Conservation (phyloP, 2,113 vertebrate genomes). For the Embiotoca jacksoni region DNA sequence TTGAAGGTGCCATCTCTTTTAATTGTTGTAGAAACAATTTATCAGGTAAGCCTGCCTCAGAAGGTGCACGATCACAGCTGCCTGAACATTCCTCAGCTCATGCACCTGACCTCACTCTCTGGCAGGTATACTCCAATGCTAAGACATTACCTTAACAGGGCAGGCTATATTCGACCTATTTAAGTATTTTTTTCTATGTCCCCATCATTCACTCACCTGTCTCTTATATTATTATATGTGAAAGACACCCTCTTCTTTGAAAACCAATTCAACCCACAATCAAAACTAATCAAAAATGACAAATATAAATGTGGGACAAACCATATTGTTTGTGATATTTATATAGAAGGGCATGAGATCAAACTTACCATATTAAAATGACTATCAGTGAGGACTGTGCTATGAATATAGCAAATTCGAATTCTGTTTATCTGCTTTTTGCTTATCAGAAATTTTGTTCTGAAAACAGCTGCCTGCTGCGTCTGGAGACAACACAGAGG, state of each 20-base stretch:
- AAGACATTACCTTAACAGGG: constrained; percentile 5
- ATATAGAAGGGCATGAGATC: background rate
- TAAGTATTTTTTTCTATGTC: constrained; percentile 3
- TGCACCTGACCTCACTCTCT: constrained; percentile 5
- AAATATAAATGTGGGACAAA: background rate
- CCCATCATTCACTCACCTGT: constrained; percentile 21
- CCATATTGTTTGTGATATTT: background rate
- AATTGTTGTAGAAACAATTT: constrained; percentile 72
- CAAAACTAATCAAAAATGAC: background rate
- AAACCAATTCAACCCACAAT: constrained; percentile 6
- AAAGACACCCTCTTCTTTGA: background rate
- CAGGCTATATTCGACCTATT: constrained; percentile 2
- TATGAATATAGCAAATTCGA: background rate
- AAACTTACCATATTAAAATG: background rate
- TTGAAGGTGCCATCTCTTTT: constrained; percentile 65
- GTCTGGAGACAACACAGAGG: no score
- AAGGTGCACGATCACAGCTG: constrained; percentile 21
- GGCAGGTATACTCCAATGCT: background rate
- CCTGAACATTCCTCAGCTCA: constrained; percentile 13
- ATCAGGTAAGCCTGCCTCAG: constrained; percentile 22
- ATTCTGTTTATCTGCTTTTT: background rate
- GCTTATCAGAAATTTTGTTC: background rate
- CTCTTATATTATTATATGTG: constrained; percentile 10
- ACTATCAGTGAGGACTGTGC: background rate
- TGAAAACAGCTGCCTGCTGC: background rate